Base-by-base conservation (phyloP, 2,797 vertebrate species). In the Rallus crepitans region DNA sequence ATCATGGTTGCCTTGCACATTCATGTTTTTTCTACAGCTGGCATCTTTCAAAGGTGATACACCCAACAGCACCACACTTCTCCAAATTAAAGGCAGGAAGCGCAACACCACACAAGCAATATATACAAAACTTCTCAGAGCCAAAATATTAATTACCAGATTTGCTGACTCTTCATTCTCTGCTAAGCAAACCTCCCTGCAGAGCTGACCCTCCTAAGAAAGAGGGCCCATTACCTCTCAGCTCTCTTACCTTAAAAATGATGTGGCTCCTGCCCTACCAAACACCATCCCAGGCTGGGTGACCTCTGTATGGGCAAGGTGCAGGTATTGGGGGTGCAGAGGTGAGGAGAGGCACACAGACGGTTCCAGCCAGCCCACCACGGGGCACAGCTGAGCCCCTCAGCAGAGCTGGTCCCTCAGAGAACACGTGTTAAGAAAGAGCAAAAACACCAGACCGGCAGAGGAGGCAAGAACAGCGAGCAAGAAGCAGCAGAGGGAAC, bases 221-320 rank as follows among this genome's bases (percentile, higher is more conserved):
- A 11, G 15, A 0, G 1, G 11, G 17, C 3, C 4, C 2, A 0
- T 42, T 42, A 61, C 8, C n/a, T 63, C n/a, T 57, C 16, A 27
- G 50, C 39, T 69, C 37, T 42, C 39, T 31, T 37, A 42, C 24
- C 50, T 59, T 28, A 42, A 18, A 18, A 64, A 16, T 0, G 0
- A 31, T 1, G 4, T 9, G 31, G 17, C 9, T 33, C 11, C 50
- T 55, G 24, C 35, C 27, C 15, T 15, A 47, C 23, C 17, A 19
- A 11, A 7, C 5, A 20, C 17, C 56, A 30, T 13, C 30, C 11
- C 39, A 55, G 20, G 19, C 31, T 53, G 23, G 17, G 25, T 24
- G 19, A 10, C 11, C 30, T 20, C 40, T 30, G 14, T 25, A 71
- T 7, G 10, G 3, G 6, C 33, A 60, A 3, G 11, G 19, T 60